Base-by-base conservation (phyloP, 1,140 invertebrate species). In the Berghia stephanieae region DNA sequence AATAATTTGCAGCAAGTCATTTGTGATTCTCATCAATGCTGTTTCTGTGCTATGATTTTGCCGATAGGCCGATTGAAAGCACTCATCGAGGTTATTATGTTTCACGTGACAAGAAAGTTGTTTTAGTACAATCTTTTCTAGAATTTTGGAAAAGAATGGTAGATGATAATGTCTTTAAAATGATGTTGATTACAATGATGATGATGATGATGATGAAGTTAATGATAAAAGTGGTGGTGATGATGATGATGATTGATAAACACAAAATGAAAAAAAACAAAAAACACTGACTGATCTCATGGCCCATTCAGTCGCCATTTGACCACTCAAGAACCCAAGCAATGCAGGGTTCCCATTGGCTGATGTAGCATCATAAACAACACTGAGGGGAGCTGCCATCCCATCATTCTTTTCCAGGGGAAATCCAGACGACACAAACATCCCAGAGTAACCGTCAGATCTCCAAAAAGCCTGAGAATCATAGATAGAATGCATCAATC, bases 361-460 rank as follows among this genome's bases (percentile, higher is more conserved):
- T 18, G 88, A 86, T 1, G 88, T 90, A 38, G 85, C 87, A 85
- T 91, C 90, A 81, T 88, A 90, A 16, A 90, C 84, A 46, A 90
- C 81, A 80, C 87, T 84, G 18, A 90, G 73, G 10, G 89, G 90
- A 38, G 88, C 85, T 60, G 73, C 72, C 43, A 82, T 79, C 83
- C 86, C 85, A 16, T 83, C 82, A 18, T 77, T 60, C 49, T 79
- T 46, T 44, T 46, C 31, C 21, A 75, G 79, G 34, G 75, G 78
- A 13, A 88, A 89, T 46, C 90, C 90, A 81, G 87, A 86, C 38
- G 87, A 88, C 0, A 90, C 87, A 52, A 89, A 81, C 78, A 90
- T 89, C 31, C 90, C 90, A 55, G 88, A 90, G 44, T 82, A 85
- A 34, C 88, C 88, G 21, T 84, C 81, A 43, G 82, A 80, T 27